These are phyloP conservation scores for Ciconia boyciana DNA, from an alignment of 2,113 vertebrate genomes.

Conservation along the genomic window DNA sequence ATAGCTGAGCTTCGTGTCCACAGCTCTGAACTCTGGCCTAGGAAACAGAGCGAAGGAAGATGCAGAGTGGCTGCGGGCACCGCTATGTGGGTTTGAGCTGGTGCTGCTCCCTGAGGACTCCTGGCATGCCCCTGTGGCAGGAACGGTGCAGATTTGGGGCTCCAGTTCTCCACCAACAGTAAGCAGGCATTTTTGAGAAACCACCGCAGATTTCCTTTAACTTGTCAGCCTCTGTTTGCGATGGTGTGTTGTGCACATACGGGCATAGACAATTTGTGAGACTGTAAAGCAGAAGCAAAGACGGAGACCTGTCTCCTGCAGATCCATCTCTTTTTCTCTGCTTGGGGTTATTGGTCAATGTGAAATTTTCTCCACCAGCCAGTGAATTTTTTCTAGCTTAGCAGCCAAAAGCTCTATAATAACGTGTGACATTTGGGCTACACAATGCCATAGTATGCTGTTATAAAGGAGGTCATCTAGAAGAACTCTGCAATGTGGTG, in stretches of 20 bases:
- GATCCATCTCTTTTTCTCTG: neutral
- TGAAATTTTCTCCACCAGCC: neutral
- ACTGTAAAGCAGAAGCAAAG: neutral
- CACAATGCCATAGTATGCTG: neutral
- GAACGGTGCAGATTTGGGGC: neutral
- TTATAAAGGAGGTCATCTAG: neutral
- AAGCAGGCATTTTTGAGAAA: neutral
- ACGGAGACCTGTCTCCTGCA: neutral
- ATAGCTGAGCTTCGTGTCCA: neutral
- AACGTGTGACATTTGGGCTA: neutral
- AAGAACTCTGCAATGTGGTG: neutral
- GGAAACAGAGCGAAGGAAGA: neutral
- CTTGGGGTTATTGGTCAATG: neutral
- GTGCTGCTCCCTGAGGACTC: neutral
- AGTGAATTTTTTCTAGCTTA: neutral
- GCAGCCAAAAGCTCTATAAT: neutral
- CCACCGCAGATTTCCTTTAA: neutral
- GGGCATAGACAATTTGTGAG: neutral
- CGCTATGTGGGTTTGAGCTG: neutral
- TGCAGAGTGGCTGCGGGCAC: fast-evolving
- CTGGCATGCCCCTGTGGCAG: fast-evolving
- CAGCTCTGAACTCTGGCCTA: neutral
- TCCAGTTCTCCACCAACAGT: neutral
- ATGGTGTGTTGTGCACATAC: neutral
- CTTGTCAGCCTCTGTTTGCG: neutral